These are phyloP conservation scores for Sapajus apella DNA, from an alignment of 2,113 vertebrate genomes.

Conservation along the genomic window DNA sequence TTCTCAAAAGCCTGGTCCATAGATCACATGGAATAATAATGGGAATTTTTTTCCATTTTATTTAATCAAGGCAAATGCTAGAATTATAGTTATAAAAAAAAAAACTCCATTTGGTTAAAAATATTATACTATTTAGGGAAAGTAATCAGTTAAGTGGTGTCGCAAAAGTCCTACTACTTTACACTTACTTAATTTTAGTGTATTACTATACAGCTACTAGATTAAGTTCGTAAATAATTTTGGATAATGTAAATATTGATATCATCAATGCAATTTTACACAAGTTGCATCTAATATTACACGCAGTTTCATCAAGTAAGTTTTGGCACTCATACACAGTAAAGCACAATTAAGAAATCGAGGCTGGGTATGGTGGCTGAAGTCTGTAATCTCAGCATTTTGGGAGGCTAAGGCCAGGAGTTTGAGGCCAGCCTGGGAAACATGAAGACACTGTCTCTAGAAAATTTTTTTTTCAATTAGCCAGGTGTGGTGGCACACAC, in stretches of 20 bases:
- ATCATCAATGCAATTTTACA: not conserved
- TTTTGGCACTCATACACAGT: not conserved
- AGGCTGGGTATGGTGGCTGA: too few relatives aligned
- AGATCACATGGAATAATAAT: not conserved
- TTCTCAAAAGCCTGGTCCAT: constrained; percentile 29
- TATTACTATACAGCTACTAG: not conserved
- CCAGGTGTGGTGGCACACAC: too few relatives aligned
- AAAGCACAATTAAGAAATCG: not conserved
- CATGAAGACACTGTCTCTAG: too few relatives aligned
- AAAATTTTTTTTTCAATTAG: too few relatives aligned
- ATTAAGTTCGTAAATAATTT: not conserved
- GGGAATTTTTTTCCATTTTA: not conserved
- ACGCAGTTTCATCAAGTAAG: not conserved
- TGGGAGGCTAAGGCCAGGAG: too few relatives aligned
- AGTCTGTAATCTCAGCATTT: too few relatives aligned
- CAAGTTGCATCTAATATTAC: not conserved
- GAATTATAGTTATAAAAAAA: constrained; percentile 22
- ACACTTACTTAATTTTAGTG: not conserved
- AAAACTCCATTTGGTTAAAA: not conserved
- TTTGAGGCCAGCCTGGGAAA: too few relatives aligned
- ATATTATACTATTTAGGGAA: constrained; percentile 9
- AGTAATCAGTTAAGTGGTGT: not conserved
- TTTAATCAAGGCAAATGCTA: not conserved
- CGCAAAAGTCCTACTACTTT: not conserved
- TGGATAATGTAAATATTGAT: not conserved